Evolutionary conservation across 2,888 invertebrate species (phyloP), one percentile per base, ranked within the genome.

Genomic region (Temnothorax rugatulus): DNA sequence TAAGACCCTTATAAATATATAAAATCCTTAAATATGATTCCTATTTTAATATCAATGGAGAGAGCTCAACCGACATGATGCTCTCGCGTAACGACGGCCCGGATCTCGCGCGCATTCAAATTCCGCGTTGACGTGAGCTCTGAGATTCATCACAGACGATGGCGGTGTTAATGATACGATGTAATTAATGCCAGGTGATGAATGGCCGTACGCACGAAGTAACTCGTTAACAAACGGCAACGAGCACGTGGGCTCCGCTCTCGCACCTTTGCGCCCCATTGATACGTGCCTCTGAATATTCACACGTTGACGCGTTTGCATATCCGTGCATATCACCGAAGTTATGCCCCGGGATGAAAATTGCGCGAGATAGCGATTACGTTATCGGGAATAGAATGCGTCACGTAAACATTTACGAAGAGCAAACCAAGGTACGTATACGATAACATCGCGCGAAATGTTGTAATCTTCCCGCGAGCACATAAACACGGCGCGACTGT

Each of bases 171-270:
- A 91, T 91, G 89, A 90, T 89, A 88, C 87, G 77, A 68, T 85
- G 87, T 89, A 91, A 91, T 91, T 90, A 88, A 91, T 87, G 89
- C 88, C 87, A 75, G 86, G 71, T 84, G 84, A 73, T 81, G 88
- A 90, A 90, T 89, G 84, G 76, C 73, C 86, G 82, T 86, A 86
- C 84, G 86, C 86, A 86, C 83, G 84, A 71, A 47, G 52, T 76
- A 52, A 84, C 82, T 86, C 86, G 81, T 86, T 88, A 88, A 68
- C 83, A 64, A 71, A 86, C 76, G 81, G 50, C 71, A 81, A 68
- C 81, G 86, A 52, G 82, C 83, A 85, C 66, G 66, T 64, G 66
- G 66, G 25, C 76, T 69, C 41, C 76, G 71, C 76, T 84, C 63
- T 82, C 50, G 47, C 79, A 64, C 73, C 79, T 81, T 73, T 61